Evolutionary conservation across 1,140 invertebrate genomes (phyloP).

Genomic region (Epicauta chinensis): DNA sequence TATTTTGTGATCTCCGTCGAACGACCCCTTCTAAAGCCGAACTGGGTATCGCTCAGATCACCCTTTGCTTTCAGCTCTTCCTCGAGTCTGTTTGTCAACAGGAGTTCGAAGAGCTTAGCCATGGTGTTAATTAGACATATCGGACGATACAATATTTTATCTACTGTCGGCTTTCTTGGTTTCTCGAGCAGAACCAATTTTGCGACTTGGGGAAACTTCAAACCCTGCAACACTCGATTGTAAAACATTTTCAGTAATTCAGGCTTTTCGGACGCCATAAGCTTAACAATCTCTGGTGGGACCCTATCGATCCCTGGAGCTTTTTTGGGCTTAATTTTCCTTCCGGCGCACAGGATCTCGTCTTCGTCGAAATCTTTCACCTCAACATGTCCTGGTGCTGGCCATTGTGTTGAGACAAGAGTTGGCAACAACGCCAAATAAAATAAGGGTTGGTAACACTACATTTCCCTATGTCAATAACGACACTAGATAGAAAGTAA

Average conservation of each 20-base stretch:
- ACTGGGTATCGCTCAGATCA: constrained; percentile 14
- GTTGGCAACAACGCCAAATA: constrained; percentile 19
- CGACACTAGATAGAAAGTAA: too few species aligned
- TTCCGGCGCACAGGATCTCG: constrained; percentile 11
- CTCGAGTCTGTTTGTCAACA: constrained; percentile 25
- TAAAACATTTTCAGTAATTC: not conserved
- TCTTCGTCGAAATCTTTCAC: constrained; percentile 3
- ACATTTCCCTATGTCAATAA: too few species aligned
- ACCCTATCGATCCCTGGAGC: constrained; percentile 23
- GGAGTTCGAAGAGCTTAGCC: constrained; percentile 29
- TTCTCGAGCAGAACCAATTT: not conserved
- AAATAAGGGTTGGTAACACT: too few species aligned
- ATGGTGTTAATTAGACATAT: constrained; percentile 32
- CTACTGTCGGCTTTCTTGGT: not conserved
- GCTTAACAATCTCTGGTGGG: constrained; percentile 13
- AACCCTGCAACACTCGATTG: not conserved
- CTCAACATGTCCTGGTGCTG: not conserved
- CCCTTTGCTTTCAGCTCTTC: constrained; percentile 13
- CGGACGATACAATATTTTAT: constrained; percentile 28
- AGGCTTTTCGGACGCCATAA: not conserved
- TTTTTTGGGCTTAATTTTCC: constrained; percentile 11
- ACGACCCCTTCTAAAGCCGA: constrained; percentile 24
- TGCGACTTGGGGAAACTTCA: constrained; percentile 5
- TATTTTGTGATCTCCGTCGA: too few species aligned
- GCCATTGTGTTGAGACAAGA: not conserved